Percentiles rank a stretch among this genome's conserved stretches.
Conservation (phyloP, 2,113 vertebrate genomes). For the Aldabrachelys gigantea region DNA sequence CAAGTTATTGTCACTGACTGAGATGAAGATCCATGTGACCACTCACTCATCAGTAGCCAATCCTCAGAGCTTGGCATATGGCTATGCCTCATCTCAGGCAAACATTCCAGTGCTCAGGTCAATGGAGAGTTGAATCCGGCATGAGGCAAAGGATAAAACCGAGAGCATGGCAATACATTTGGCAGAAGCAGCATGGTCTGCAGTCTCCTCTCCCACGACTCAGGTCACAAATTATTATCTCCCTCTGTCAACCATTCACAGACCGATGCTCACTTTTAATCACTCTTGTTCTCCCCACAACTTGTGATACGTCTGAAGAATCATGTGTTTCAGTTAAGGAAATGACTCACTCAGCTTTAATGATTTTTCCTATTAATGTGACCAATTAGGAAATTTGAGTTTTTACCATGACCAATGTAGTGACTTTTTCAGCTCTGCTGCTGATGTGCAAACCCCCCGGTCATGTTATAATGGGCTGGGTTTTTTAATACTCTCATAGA, state of each 20-base stretch:
- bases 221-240: background rate
- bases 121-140: background rate
- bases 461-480: background rate
- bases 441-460: background rate
- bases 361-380: background rate
- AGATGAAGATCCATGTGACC: background rate
- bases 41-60: background rate
- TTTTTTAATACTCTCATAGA: background rate
- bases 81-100: background rate
- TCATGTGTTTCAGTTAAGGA: background rate
- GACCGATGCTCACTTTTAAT: background rate
- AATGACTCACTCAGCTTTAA: background rate
- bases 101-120: background rate
- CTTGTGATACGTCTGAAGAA: background rate
- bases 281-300: background rate
- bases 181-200: background rate
- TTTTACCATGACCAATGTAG: background rate
- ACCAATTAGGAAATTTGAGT: background rate
- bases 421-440: background rate
- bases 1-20: background rate
- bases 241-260: background rate
- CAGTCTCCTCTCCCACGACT: background rate
- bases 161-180: background rate
- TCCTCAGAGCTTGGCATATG: background rate
- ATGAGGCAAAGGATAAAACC: background rate